These are phyloP conservation scores for Chromis chromis DNA, from an alignment of 2,797 vertebrate genomes.

Conservation along the genomic window DNA sequence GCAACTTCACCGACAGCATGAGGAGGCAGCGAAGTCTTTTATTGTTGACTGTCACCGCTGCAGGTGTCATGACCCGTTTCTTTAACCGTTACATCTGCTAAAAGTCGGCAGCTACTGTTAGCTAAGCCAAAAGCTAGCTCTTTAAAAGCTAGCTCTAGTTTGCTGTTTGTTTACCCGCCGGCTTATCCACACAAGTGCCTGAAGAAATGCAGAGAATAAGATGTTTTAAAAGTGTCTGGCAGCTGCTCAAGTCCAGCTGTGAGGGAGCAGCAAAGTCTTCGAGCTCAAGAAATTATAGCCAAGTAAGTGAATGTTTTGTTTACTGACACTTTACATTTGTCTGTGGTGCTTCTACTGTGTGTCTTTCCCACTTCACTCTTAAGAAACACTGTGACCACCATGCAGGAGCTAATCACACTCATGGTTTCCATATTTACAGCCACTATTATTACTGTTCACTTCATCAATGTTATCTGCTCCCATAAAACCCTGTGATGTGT, in stretches of 20 bases:
- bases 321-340: not conserved
- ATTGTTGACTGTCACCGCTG: not conserved
- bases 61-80: conserved; percentile 20
- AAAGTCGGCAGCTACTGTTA: not conserved
- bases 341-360: not conserved
- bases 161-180: not conserved
- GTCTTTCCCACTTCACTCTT: not conserved
- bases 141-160: not conserved
- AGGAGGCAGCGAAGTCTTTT: not conserved
- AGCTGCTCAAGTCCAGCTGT: conserved; percentile 64
- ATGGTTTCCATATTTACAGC: not conserved
- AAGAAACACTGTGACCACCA: not conserved
- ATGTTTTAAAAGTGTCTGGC: conserved; percentile 64
- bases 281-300: conserved; percentile 57
- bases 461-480: not conserved
- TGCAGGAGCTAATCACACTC: too few species aligned
- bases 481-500: not conserved
- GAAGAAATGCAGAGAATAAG: conserved; percentile 69
- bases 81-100: not conserved
- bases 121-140: not conserved
- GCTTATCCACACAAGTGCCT: conserved; percentile 12
- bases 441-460: not conserved
- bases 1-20: not conserved
- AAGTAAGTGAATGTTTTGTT: conserved; percentile 73
- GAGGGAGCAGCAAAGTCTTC: conserved; percentile 51